Evolutionary conservation across 2,113 vertebrate genomes (phyloP).

Genomic region (Megalops atlanticus): DNA sequence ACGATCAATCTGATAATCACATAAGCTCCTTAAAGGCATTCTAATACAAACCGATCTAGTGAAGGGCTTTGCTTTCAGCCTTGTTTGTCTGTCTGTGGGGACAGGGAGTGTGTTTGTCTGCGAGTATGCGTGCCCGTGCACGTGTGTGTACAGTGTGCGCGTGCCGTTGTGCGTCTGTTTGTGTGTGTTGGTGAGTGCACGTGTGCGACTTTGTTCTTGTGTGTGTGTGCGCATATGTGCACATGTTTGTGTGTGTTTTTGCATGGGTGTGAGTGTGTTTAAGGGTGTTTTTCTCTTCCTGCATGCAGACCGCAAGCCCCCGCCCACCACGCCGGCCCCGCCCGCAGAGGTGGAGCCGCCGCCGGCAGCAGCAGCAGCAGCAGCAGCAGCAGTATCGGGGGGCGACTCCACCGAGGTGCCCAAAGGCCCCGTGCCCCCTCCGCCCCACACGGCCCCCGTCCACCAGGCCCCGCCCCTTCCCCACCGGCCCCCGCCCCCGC

Average conservation of each 20-base stretch:
- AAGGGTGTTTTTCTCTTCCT: constrained; percentile 3
- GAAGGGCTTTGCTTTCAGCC: background rate
- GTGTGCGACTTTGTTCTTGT: too few relatives aligned
- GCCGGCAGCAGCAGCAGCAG: constrained; percentile 58
- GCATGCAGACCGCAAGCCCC: constrained; percentile 81
- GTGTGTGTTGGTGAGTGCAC: background rate
- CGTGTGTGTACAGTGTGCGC: background rate
- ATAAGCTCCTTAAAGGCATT: constrained; percentile 52
- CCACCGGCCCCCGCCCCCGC: constrained; percentile 82
- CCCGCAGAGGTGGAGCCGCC: constrained; percentile 73
- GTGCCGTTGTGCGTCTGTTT: background rate
- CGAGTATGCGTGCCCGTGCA: constrained; percentile 36
- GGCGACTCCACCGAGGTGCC: constrained; percentile 75
- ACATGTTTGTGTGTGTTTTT: background rate
- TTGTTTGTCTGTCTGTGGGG: background rate
- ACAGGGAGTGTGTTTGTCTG: background rate
- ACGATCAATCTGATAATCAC: constrained; percentile 55
- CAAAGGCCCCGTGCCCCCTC: constrained; percentile 84
- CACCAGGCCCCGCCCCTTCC: constrained; percentile 89
- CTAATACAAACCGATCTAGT: background rate
- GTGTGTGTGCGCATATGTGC: background rate
- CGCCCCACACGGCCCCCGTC: constrained; percentile 82
- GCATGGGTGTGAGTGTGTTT: background rate
- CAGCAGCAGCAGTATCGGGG: too few relatives aligned
- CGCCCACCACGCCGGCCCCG: constrained; percentile 71